Evolutionary conservation across 1,140 invertebrate genomes (phyloP).

Genomic region (Tetramorium simillimum): DNA sequence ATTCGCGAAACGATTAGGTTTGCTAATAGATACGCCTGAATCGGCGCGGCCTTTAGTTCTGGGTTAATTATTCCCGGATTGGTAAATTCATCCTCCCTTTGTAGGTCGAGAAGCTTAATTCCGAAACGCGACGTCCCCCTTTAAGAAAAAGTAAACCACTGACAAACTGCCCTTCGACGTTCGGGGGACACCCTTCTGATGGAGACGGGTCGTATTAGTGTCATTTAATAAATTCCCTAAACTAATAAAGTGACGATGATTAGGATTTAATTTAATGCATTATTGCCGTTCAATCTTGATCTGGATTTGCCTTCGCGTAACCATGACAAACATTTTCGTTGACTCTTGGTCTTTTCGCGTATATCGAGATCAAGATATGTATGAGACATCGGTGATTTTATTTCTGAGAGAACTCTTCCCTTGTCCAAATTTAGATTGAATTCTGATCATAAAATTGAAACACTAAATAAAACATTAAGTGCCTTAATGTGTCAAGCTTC

Average conservation of each 20-base stretch:
- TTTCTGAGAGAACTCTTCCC: background rate
- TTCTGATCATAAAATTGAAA: background rate
- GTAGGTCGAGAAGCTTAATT: background rate
- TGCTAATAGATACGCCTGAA: background rate
- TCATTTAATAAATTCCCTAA: background rate
- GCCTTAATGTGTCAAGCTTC: background rate
- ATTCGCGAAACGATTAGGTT: background rate
- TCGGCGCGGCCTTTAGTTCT: background rate
- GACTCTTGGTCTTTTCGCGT: conserved; percentile 21
- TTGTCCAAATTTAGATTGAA: background rate
- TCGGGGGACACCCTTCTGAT: background rate
- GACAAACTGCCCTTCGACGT: background rate
- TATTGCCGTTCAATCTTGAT: conserved; percentile 33
- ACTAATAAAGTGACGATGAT: conserved; percentile 8
- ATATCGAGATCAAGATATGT: background rate
- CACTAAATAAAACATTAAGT: background rate
- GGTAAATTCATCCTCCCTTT: background rate
- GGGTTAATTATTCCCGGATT: conserved; percentile 11
- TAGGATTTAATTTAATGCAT: background rate
- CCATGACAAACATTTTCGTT: conserved; percentile 15
- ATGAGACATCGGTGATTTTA: background rate
- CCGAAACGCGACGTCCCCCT: background rate
- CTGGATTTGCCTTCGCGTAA: conserved; percentile 26
- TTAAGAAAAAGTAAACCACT: background rate
- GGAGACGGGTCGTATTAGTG: background rate